Evolutionary conservation across 2,888 invertebrate genomes (phyloP), one percentile per base, ranked within the genome.

Genomic region (Mimas tiliae): DNA sequence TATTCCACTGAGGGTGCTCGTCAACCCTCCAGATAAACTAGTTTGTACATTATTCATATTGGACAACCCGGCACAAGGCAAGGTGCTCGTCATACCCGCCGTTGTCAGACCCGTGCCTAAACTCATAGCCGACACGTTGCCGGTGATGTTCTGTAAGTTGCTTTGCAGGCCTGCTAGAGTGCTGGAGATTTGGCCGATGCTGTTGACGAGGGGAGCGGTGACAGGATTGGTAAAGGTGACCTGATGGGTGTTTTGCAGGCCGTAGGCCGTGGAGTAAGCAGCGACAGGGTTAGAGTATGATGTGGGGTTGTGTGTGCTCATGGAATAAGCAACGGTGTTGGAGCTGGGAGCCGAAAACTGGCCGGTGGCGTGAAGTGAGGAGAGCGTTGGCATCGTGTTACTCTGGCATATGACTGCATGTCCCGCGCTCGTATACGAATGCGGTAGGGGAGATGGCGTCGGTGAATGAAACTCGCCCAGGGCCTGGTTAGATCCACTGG

Each of bases 401-500:
- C 95, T 95, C 91, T 95, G 95, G 81, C 95, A 95, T 74, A 92
- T 89, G 71, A 86, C 88, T 66, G 88, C 84, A 79, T 91, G 91
- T 68, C 91, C 89, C 53, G 85, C 78, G 88, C 93, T 84, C 78
- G 94, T 81, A 88, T 95, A 91, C 81, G 94, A 88, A 88, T 95
- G 92, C 72, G 95, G 91, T 89, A 94, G 84, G 82, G 95, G 93
- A 86, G 95, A 85, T 82, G 94, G 85, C 89, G 95, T 89, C 77
- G 95, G 95, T 66, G 95, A 95, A 81, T 95, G 95, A 80, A 92
- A 95, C 74, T 96, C 96, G 75, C 96, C 95, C 74, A 96, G 88
- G 69, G 95, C 96, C 90, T 96, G 96, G 80, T 95, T 96, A 75
- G 96, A 96, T 71, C 96, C 95, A 82, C 96, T 96, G 71, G 95